These are phyloP conservation scores for Brienomyrus longianalis DNA, from an alignment of 2,113 vertebrate species.

Conservation along the genomic window DNA sequence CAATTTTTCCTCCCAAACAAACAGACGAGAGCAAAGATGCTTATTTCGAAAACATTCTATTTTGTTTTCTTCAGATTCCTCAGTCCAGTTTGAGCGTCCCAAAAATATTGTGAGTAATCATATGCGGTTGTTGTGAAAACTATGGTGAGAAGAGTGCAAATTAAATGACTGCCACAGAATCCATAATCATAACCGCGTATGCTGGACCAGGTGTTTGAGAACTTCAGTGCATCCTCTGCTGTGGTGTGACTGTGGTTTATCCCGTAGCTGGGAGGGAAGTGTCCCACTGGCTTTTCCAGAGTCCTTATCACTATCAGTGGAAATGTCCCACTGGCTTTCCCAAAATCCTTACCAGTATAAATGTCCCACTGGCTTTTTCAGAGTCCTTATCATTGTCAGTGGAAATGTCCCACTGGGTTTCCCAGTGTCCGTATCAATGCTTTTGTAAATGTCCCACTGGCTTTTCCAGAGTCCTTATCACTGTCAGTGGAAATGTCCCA, in stretches of 20 bases:
- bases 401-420: neutral
- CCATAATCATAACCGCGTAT: neutral
- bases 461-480: neutral
- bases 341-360: neutral
- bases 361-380: neutral
- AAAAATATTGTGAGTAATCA: neutral
- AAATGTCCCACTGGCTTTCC: neutral
- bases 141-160: neutral
- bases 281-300: neutral
- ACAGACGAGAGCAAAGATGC: neutral
- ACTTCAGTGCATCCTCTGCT: neutral
- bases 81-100: neutral
- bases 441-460: too few relatives aligned
- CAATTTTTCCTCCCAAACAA: neutral
- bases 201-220: neutral
- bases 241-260: neutral
- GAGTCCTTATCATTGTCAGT: fast-evolving
- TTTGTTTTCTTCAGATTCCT: neutral
- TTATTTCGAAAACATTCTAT: neutral
- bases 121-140: neutral
- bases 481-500: neutral
- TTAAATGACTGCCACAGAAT: neutral
- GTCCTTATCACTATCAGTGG: neutral
- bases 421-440: neutral
- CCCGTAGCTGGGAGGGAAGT: neutral